A percentile compares a stretch with the other conserved stretches of the same genome.
Evolutionary conservation across 92 coral and sea anemone species (phyloP).

Genomic region (Scolanthus callimorphus): DNA sequence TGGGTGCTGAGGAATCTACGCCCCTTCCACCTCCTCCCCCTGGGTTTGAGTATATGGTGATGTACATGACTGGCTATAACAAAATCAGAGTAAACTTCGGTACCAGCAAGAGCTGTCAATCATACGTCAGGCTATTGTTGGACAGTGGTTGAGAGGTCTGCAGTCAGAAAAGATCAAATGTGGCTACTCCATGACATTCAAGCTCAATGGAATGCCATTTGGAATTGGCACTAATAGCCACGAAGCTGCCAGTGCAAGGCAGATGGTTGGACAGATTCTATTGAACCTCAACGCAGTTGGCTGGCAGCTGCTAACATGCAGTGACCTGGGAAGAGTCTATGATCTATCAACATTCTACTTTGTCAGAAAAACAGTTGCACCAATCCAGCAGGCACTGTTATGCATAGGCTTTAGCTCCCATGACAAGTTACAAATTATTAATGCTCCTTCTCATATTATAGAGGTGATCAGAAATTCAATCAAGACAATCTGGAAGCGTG

Average conservation of each 20-base stretch:
- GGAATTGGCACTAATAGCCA: background rate
- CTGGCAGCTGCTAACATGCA: conserved; percentile 36
- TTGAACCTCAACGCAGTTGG: conserved; percentile 54
- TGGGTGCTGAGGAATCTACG: conserved; percentile 33
- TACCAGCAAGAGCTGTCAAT: conserved; percentile 28
- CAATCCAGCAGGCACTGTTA: conserved; percentile 32
- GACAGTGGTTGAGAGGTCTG: conserved; percentile 55
- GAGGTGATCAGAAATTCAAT: conserved; percentile 39
- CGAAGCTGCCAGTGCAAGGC: conserved; percentile 28
- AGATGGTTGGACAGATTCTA: conserved; percentile 42
- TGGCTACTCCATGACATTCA: conserved; percentile 24
- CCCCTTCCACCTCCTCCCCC: conserved; percentile 34
- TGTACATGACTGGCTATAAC: conserved; percentile 21
- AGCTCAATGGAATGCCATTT: conserved; percentile 59
- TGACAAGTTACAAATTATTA: conserved; percentile 58
- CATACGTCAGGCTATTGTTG: conserved; percentile 50
- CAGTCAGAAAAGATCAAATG: conserved; percentile 9
- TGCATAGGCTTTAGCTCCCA: conserved; percentile 51
- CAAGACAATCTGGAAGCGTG: conserved; percentile 31
- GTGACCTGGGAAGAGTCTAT: conserved; percentile 26
- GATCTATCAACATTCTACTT: conserved; percentile 57
- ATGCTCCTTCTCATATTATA: conserved; percentile 43
- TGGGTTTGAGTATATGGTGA: conserved; percentile 54
- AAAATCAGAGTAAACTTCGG: conserved; percentile 44
- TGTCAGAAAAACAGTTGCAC: conserved; percentile 21